A percentile compares a stretch with the other conserved stretches of the same genome.
These are phyloP conservation scores for Hippopotamyrus pictus DNA, from an alignment of 2,797 vertebrate species.

Conservation along the genomic window DNA sequence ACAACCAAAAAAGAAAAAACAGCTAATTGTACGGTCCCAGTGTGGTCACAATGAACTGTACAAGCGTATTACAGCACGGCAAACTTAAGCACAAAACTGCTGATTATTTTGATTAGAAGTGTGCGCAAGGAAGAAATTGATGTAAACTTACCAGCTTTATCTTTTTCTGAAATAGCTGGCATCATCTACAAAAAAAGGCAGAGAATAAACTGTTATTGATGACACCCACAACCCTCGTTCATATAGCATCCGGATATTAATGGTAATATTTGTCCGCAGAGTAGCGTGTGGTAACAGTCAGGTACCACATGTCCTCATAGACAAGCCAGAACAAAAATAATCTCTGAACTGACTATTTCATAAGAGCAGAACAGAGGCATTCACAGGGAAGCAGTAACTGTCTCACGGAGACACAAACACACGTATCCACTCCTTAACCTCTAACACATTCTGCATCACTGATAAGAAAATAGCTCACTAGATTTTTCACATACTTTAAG, in stretches of 20 bases:
- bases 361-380: neutral
- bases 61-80: neutral
- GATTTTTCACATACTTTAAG: neutral
- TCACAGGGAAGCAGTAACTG: neutral
- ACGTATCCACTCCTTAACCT: neutral
- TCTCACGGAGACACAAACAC: neutral
- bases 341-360: neutral
- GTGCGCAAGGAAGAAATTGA: neutral
- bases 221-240: neutral
- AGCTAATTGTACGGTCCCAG: neutral
- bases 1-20: neutral
- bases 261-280: neutral
- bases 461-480: neutral
- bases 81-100: neutral
- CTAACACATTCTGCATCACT: neutral
- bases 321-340: neutral
- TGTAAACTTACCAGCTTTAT: neutral
- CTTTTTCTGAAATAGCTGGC: neutral
- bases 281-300: neutral
- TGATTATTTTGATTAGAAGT: neutral
- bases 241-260: neutral
- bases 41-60: neutral
- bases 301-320: neutral
- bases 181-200: conserved; percentile 2
- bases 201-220: neutral